A percentile compares a stretch with the other conserved stretches of the same genome.
These are phyloP conservation scores for Bubo scandiacus DNA, from an alignment of 2,113 vertebrate genomes.

Conservation along the genomic window DNA sequence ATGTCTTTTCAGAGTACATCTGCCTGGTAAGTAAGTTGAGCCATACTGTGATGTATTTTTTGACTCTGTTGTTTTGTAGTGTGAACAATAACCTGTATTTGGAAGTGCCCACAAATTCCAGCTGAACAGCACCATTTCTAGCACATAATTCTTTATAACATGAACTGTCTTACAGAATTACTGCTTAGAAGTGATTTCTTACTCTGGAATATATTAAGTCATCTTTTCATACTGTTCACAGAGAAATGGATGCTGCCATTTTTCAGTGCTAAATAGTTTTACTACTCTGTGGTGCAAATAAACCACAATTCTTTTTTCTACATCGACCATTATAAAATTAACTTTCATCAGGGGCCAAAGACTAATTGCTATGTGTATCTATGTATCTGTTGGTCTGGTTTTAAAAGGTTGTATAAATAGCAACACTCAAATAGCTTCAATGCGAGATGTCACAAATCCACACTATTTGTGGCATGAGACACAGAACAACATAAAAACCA, in stretches of 20 bases:
- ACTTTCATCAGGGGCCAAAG: neutral
- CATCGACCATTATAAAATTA: neutral
- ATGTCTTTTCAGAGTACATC: conserved; percentile 90
- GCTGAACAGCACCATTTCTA: neutral
- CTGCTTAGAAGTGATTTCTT: neutral
- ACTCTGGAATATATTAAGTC: neutral
- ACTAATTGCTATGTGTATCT: neutral
- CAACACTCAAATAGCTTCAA: neutral
- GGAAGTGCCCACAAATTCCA: neutral
- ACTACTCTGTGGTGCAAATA: neutral
- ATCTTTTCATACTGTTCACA: neutral
- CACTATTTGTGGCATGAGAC: neutral
- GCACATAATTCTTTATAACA: neutral
- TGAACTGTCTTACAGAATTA: neutral
- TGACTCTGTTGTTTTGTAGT: neutral
- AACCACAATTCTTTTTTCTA: neutral
- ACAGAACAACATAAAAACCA: neutral
- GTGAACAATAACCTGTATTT: neutral
- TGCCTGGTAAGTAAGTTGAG: conserved; percentile 92
- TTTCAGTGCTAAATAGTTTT: neutral
- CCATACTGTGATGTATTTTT: neutral
- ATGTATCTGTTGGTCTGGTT: neutral
- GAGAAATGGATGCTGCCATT: neutral
- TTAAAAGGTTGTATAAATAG: neutral
- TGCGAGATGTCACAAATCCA: neutral